Evolutionary conservation across 2,888 invertebrate species (phyloP).

Genomic region (Pyrochroa serraticornis): DNA sequence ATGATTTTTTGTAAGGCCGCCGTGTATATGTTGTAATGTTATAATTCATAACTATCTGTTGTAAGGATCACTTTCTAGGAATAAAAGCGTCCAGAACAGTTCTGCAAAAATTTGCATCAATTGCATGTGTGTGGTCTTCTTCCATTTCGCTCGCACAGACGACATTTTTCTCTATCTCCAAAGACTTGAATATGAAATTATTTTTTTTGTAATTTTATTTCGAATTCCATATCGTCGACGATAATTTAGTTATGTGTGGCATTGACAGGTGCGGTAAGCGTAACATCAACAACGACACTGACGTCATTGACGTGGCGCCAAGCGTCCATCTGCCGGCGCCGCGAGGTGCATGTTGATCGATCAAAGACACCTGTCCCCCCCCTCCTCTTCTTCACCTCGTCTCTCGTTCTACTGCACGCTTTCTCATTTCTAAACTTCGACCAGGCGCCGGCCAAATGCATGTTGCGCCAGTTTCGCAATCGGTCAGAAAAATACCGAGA

Average conservation of each 20-base stretch:
- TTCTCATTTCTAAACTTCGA: no score
- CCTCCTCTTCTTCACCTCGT: no score
- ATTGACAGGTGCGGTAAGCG: constrained; percentile 42
- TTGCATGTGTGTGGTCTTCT: neutral
- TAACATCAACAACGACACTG: constrained; percentile 42
- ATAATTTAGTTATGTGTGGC: constrained; percentile 28
- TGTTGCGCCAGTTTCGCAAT: neutral
- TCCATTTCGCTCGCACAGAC: neutral
- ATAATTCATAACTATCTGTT: no score
- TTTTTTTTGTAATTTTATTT: no score
- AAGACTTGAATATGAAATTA: no score
- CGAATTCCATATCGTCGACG: neutral
- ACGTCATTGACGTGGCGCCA: constrained; percentile 53
- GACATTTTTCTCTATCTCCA: neutral
- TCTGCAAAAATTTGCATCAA: neutral
- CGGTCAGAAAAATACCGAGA: neutral
- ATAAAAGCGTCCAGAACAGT: neutral
- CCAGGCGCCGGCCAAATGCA: neutral
- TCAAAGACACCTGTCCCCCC: constrained; percentile 48
- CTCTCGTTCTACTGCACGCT: constrained; percentile 3
- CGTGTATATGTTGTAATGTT: no score
- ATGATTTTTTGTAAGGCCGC: no score
- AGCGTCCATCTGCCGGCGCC: constrained; percentile 55
- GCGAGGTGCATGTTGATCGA: constrained; percentile 54
- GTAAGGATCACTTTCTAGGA: neutral